Evolutionary conservation across 2,113 vertebrate genomes (phyloP).

Genomic region (Anoplopoma fimbria): DNA sequence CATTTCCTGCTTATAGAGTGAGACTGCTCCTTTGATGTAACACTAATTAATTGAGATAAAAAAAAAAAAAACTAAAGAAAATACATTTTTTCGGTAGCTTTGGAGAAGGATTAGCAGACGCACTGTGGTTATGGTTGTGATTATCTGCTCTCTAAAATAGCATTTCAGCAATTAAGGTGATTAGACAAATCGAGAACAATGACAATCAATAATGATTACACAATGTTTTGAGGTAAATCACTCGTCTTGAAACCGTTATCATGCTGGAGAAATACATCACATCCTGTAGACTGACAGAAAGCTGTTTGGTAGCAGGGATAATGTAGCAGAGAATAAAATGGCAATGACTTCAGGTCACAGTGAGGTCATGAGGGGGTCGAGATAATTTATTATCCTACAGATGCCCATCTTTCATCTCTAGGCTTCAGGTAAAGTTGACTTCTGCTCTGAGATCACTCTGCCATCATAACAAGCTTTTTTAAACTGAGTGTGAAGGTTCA

Average conservation of each 20-base stretch:
- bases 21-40: conserved; percentile 67
- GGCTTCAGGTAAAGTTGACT: conserved; percentile 13
- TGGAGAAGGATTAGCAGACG: conserved; percentile 59
- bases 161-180: conserved; percentile 59
- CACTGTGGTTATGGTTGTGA: conserved; percentile 38
- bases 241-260: conserved; percentile 24
- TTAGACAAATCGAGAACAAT: conserved; percentile 57
- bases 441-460: not conserved
- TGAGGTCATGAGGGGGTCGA: conserved; percentile 15
- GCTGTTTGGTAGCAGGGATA: not conserved
- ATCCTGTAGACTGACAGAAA: conserved; percentile 24
- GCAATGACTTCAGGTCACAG: conserved; percentile 24
- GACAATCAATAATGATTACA: conserved; percentile 50
- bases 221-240: conserved; percentile 43
- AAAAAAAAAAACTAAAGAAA: not conserved
- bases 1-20: conserved; percentile 63
- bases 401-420: not conserved
- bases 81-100: conserved; percentile 42
- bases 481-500: not conserved
- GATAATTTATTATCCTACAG: conserved; percentile 40
- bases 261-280: conserved; percentile 25
- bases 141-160: conserved; percentile 59
- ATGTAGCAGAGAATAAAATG: conserved; percentile 11
- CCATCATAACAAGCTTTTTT: conserved; percentile 1
- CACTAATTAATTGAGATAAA: conserved; percentile 67